Base-by-base conservation (phyloP, 2,797 vertebrate genomes). In the Alfaro cultratus region DNA sequence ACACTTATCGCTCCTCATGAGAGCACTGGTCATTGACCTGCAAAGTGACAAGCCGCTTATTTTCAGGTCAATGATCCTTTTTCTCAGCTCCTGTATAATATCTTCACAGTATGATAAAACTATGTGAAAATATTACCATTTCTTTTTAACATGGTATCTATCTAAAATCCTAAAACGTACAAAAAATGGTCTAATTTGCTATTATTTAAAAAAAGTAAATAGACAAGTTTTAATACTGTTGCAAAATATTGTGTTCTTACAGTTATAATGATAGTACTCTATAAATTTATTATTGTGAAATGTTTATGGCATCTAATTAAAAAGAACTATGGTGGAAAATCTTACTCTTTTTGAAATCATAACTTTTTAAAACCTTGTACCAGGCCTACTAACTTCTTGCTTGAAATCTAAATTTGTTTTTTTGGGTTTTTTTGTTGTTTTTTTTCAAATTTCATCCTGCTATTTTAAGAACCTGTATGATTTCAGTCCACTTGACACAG, bases 41-140 rank as follows among this genome's bases (percentile, higher is more conserved):
- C 0, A 70, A 84, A 93, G 93, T 94, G 96, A 95, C 95, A 95
- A 93, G 84, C 89, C 39, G 68, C 93, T 89, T 95, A 93, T 95
- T 95, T 85, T 16, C 86, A 84, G 57, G 77, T 87, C 83, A 83
- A 75, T 62, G 55, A 79, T 78, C 76, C 43, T 79, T 80, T 16
- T 80, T 83, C 81, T 83, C 78, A 62, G 77, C 60, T 74, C 79
- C 49, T 51, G 41, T 74, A 36, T 84, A 72, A 82, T 11, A 12
- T 68, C 36, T 39, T 68, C 18, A 68, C 10, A 26, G 39, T 43
- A n/a, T 43, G 39, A n/a, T 45, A n/a, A 45, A 70, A 68, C 64
- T 26, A 41, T 18, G 18, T 39, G 36, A 67, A 23, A 31, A 34
- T 77, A 75, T 76, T 70, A 74, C 76, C 71, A 78, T 62, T 75